Conservation (phyloP, 2,113 vertebrate genomes). For the Gobiocypris rarus region DNA sequence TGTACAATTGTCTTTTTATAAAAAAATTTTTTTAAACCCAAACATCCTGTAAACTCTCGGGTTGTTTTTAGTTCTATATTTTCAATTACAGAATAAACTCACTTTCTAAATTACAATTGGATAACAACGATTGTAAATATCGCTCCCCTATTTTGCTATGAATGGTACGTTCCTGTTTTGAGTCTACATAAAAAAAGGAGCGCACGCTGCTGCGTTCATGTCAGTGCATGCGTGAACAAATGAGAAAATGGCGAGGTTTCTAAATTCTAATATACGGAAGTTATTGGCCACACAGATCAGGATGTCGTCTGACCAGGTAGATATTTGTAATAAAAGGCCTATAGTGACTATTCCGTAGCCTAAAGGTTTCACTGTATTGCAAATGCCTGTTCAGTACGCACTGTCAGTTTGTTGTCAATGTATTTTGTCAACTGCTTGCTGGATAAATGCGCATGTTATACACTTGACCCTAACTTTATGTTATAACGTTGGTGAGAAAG, state of each 20-base stretch:
- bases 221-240: not conserved
- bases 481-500: not conserved
- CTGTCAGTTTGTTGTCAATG: not conserved
- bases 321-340: not conserved
- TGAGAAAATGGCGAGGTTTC: constrained; percentile 69
- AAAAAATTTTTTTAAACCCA: too few relatives aligned
- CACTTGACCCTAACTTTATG: too few relatives aligned
- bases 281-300: constrained; percentile 70
- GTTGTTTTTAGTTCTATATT: not conserved
- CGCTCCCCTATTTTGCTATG: constrained; percentile 24
- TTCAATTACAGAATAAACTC: not conserved
- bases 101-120: not conserved
- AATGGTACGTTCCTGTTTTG: constrained; percentile 62
- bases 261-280: constrained; percentile 66
- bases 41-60: not conserved
- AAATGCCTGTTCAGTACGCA: not conserved
- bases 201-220: constrained; percentile 32
- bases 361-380: not conserved
- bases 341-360: too few relatives aligned
- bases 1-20: too few relatives aligned
- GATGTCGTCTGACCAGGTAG: constrained; percentile 79
- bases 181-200: constrained; percentile 62
- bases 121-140: not conserved
- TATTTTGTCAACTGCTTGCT: not conserved
- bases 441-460: not conserved